Base-by-base conservation (phyloP, 2,888 invertebrate genomes). In the Orchesella flavescens region DNA sequence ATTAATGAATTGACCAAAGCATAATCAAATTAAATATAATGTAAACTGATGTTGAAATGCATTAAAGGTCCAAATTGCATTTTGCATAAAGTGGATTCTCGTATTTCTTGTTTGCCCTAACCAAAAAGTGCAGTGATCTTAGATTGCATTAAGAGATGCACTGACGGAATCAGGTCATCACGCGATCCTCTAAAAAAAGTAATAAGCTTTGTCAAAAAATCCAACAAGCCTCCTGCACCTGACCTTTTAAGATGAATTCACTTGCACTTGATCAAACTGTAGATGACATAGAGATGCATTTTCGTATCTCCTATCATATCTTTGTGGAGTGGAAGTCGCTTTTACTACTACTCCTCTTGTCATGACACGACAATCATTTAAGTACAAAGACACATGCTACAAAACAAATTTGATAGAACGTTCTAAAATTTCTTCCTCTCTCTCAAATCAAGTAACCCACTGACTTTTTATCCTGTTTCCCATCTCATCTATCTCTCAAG, bases 391-490 rank as follows among this genome's bases (percentile, higher is more conserved):
- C 34, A 75, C 17, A 74, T 63, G 46, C 17, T 75, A n/a, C 7
- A 74, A 24, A 23, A 19, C 4, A 43, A n/a, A 55, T 53, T 10
- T 73, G 59, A 59, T 59, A 23, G 17, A 4, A 19, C 63, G 23
- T 10, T 46, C 49, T 49, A 44, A 63, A 23, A 69, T 13, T 23
- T 21, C 46, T 49, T 21, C 44, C n/a, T 49, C 49, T 49, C 34
- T 49, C 3, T 49, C 49, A 12, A 21, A 15, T 59, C 68, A 68
- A 46, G 46, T 77, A 77, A 68, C 76, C 76, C 19, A 77, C 68
- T 77, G 76, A 77, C 68, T 77, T 68, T 77, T 68, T 24, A 77
- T 59, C 43, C 55, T 68, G 17, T 46, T 77, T 77, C 59, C 23
- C 59, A 46, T 13, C 44, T 21, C 34, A 43, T 55, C 34, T 13